Evolutionary conservation across 2,797 vertebrate genomes (phyloP).

Genomic region (Scarus forsteni): DNA sequence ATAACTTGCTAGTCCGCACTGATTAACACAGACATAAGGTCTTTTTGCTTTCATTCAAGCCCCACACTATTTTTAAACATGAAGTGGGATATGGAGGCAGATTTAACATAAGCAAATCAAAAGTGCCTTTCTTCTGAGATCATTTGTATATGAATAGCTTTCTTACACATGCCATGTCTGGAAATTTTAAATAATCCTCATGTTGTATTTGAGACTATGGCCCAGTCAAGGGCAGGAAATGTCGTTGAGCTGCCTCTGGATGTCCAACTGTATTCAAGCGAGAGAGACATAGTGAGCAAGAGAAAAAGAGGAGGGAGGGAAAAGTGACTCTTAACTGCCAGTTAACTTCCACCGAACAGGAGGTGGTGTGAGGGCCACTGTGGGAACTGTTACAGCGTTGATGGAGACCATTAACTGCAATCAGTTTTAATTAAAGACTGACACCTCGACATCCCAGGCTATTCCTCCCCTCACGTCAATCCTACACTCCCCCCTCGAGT

Average conservation of each 20-base stretch:
- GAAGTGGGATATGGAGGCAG: background rate
- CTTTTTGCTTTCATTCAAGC: too few species aligned
- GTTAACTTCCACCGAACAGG: constrained; percentile 68
- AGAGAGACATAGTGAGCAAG: constrained; percentile 15
- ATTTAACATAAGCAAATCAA: constrained; percentile 20
- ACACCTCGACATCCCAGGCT: constrained; percentile 20
- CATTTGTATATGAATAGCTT: constrained; percentile 45
- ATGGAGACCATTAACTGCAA: constrained; percentile 70
- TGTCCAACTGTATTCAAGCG: constrained; percentile 38
- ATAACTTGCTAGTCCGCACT: too few species aligned
- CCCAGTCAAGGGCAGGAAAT: constrained; percentile 44
- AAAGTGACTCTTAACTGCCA: constrained; percentile 66
- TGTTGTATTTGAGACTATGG: constrained; percentile 35
- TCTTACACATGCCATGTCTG: constrained; percentile 12
- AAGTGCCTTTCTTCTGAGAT: background rate
- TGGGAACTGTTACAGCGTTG: constrained; percentile 62
- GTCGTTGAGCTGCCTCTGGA: constrained; percentile 46
- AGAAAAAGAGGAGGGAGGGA: constrained; percentile 14
- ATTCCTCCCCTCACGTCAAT: constrained; percentile 5
- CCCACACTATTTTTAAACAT: too few species aligned
- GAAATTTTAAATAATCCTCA: constrained; percentile 56
- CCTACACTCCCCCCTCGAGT: constrained; percentile 11
- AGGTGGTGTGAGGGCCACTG: constrained; percentile 56
- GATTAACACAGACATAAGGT: too few species aligned
- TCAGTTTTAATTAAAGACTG: constrained; percentile 74